Conservation (phyloP, 1,140 invertebrate species). For the Nebria ingens region DNA sequence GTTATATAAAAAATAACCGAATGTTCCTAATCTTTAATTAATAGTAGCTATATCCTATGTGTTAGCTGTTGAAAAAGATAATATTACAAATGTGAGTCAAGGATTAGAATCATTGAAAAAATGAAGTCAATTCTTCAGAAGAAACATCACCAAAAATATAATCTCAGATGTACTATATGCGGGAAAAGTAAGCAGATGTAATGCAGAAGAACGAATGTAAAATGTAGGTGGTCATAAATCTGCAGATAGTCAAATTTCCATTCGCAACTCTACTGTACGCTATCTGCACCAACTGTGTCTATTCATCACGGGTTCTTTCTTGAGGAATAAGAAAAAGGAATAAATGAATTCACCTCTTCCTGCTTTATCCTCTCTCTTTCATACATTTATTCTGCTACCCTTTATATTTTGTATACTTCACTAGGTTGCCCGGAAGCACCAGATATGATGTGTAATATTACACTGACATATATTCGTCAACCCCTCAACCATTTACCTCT, state of each 20-base stretch:
- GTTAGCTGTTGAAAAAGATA: no score
- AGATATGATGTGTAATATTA: no score
- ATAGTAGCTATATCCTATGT: no score
- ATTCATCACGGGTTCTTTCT: neutral
- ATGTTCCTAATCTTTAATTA: no score
- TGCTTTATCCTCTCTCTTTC: no score
- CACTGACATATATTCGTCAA: no score
- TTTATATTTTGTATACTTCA: no score
- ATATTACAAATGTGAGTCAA: neutral
- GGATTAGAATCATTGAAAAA: neutral
- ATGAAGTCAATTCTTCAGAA: neutral
- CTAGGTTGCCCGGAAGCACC: no score
- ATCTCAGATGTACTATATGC: neutral
- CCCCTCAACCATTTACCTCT: no score
- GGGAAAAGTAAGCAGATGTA: neutral
- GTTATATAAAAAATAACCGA: no score
- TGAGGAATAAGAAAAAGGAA: neutral
- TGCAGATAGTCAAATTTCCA: slow-evolving; percentile 8
- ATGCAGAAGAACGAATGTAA: neutral
- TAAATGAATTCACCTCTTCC: no score
- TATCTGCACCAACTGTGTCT: neutral
- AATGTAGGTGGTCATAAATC: neutral
- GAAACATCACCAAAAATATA: neutral
- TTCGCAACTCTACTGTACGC: neutral
- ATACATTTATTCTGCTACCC: no score